phyloP scores from a whole-genome alignment of 2,113 vertebrate genomes.

The Bos indicus region DNA sequence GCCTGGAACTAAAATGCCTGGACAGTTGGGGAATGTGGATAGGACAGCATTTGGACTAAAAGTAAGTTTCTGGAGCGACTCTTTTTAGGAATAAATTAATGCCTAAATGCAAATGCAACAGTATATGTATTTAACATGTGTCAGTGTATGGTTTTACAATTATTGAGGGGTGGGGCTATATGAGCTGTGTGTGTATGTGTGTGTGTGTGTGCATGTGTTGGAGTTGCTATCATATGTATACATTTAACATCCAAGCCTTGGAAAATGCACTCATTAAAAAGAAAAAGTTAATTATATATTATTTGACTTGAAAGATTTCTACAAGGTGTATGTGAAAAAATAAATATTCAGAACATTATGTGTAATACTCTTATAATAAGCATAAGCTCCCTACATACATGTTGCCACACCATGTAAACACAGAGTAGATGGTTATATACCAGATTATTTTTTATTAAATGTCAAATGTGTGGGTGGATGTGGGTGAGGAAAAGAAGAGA shows the following conservation, averaged over 20 bases:
- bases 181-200: not conserved
- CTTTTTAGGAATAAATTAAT: not conserved
- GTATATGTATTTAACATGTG: not conserved
- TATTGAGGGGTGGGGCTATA: not conserved
- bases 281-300: not conserved
- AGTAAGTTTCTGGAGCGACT: constrained; percentile 76
- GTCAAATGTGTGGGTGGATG: not conserved
- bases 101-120: not conserved
- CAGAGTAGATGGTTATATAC: not conserved
- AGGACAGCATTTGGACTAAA: constrained; percentile 89
- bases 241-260: not conserved
- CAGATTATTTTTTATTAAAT: not conserved
- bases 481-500: not conserved
- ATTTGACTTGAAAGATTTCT: not conserved
- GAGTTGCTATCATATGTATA: not conserved
- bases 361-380: not conserved
- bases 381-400: not conserved
- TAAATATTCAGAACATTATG: not conserved
- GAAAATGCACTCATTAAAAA: not conserved
- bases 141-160: not conserved
- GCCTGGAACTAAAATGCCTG: constrained; percentile 97
- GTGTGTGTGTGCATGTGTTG: not conserved
- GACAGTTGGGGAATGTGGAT: constrained; percentile 89
- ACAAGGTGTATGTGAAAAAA: not conserved
- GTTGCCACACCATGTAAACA: not conserved